phyloP scores from a whole-genome alignment of 2,113 vertebrate genomes.

The Erythrolamprus reginae region DNA sequence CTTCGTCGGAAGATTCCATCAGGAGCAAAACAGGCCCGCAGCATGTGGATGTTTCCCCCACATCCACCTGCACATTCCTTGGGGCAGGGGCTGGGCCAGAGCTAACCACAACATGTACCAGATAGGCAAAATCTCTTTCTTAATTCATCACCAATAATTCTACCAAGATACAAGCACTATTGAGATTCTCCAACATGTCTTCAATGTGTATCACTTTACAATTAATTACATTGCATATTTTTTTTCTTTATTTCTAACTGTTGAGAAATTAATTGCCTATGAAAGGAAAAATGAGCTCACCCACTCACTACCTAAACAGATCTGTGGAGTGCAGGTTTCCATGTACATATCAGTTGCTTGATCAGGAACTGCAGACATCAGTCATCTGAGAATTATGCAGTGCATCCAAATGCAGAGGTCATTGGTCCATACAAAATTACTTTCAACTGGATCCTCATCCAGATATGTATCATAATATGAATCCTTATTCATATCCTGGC shows the following conservation, averaged over 20 bases:
- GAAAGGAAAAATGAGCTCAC: neutral
- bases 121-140: neutral
- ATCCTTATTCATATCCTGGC: constrained; percentile 1
- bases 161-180: neutral
- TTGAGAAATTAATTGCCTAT: neutral
- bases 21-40: too few species aligned
- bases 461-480: neutral
- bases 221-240: neutral
- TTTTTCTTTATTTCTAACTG: neutral
- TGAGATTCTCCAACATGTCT: neutral
- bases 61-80: too few species aligned
- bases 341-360: neutral
- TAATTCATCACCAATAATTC: neutral
- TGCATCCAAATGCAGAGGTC: constrained; percentile 7
- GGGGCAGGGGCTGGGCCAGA: too few species aligned
- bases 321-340: neutral
- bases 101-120: too few species aligned
- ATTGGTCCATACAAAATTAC: constrained; percentile 11
- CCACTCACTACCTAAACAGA: neutral
- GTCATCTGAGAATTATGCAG: neutral
- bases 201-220: neutral
- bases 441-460: neutral
- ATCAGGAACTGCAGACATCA: neutral
- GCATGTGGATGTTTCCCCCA: too few species aligned
- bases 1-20: too few species aligned